Conservation (phyloP, 2,888 invertebrate genomes). For the Brachynemurus nebulosus region DNA sequence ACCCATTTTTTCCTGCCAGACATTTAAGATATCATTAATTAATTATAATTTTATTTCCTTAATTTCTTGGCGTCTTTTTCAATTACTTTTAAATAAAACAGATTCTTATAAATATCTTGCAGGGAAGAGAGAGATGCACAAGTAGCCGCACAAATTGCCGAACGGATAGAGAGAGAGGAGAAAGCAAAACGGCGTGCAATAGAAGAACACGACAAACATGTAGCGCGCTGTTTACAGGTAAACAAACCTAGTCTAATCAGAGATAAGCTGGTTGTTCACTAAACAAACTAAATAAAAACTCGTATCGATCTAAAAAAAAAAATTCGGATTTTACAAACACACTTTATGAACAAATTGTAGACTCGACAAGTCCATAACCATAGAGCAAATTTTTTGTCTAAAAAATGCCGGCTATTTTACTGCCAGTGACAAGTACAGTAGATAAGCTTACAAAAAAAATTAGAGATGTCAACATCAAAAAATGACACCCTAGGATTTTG, state of each 20-base stretch:
- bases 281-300: too few species aligned
- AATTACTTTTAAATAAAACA: constrained; percentile 7
- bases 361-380: too few species aligned
- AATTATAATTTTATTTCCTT: not conserved
- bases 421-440: too few species aligned
- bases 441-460: too few species aligned
- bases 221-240: constrained; percentile 38
- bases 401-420: too few species aligned
- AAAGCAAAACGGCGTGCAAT: constrained; percentile 35
- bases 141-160: constrained; percentile 51
- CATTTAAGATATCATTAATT: not conserved
- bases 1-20: not conserved
- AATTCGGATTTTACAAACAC: too few species aligned
- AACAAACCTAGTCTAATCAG: constrained; percentile 9
- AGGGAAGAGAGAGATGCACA: constrained; percentile 55
- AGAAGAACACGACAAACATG: constrained; percentile 38
- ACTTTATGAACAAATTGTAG: too few species aligned
- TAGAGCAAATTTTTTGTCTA: too few species aligned
- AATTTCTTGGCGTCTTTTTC: not conserved
- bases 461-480: too few species aligned
- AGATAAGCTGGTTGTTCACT: too few species aligned
- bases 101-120: constrained; percentile 14
- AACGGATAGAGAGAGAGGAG: constrained; percentile 44
- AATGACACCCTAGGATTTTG: too few species aligned
- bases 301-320: too few species aligned